Evolutionary conservation across 2,888 invertebrate genomes (phyloP).

Genomic region (Cartodere bifasciata): DNA sequence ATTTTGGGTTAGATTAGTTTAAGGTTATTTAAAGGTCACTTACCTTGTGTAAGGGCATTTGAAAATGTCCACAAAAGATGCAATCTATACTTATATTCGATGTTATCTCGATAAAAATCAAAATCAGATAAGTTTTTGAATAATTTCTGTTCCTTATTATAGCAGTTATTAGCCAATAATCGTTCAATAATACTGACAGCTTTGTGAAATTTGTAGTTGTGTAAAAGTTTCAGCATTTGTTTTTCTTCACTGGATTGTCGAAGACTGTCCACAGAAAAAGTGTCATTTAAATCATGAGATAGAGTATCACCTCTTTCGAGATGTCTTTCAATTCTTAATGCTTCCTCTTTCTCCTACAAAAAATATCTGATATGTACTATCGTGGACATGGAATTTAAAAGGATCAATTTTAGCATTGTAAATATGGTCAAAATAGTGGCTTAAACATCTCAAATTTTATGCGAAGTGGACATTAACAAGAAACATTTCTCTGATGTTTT

Average conservation of each 20-base stretch:
- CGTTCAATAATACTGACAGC: slow-evolving; percentile 55
- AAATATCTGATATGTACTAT: too few species aligned
- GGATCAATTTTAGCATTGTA: too few species aligned
- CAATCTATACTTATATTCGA: slow-evolving; percentile 53
- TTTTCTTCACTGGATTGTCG: slow-evolving; percentile 26
- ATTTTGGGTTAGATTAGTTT: too few species aligned
- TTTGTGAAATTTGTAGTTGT: slow-evolving; percentile 40
- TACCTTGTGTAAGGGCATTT: slow-evolving; percentile 36
- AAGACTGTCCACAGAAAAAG: slow-evolving; percentile 22
- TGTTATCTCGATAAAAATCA: slow-evolving; percentile 48
- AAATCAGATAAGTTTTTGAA: slow-evolving; percentile 52
- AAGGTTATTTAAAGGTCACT: too few species aligned
- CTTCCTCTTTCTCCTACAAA: too few species aligned
- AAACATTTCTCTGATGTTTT: too few species aligned
- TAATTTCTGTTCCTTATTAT: slow-evolving; percentile 50
- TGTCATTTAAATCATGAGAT: slow-evolving; percentile 17
- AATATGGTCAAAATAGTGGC: too few species aligned
- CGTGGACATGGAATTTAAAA: too few species aligned
- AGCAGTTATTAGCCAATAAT: slow-evolving; percentile 57
- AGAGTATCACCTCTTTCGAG: slow-evolving; percentile 7
- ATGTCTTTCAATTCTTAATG: slow-evolving; percentile 14
- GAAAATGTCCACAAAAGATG: slow-evolving; percentile 55
- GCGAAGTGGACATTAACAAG: too few species aligned
- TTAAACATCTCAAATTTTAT: too few species aligned
- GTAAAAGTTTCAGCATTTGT: slow-evolving; percentile 28